These are phyloP conservation scores for Toxotes jaculatrix DNA, from an alignment of 2,113 vertebrate genomes.

Conservation along the genomic window DNA sequence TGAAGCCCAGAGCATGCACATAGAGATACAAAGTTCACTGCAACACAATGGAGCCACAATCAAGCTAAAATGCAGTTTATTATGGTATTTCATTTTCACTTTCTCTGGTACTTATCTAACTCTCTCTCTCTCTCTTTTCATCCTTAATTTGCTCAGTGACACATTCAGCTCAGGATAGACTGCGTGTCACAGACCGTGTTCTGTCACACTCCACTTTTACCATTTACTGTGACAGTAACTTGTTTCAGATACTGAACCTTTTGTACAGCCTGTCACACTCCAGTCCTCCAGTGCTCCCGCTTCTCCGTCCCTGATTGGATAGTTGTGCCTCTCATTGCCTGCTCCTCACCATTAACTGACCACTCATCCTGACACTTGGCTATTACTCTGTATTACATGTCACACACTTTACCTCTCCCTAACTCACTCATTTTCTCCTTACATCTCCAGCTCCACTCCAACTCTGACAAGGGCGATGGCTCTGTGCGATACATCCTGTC, in stretches of 20 bases:
- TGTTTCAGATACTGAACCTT: conserved; percentile 35
- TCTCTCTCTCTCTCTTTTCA: neutral
- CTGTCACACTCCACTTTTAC: conserved; percentile 6
- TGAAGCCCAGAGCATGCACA: neutral
- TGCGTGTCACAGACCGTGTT: neutral
- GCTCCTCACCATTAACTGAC: conserved; percentile 54
- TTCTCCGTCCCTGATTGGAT: conserved; percentile 27
- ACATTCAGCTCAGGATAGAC: neutral
- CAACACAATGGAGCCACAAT: neutral
- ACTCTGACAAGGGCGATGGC: conserved; percentile 95
- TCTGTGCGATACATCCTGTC: conserved; percentile 94
- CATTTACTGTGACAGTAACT: conserved; percentile 18
- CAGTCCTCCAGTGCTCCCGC: neutral
- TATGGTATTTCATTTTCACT: neutral
- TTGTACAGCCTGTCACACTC: conserved; percentile 37
- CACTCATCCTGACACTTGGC: conserved; percentile 46
- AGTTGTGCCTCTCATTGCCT: conserved; percentile 16
- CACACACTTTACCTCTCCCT: conserved; percentile 8
- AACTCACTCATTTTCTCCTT: conserved; percentile 30
- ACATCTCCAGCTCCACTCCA: conserved; percentile 91
- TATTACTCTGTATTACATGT: conserved; percentile 49
- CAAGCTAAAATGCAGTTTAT: neutral
- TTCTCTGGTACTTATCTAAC: neutral
- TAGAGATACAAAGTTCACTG: neutral
- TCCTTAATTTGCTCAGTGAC: conserved; percentile 9